A percentile compares a stretch with the other conserved stretches of the same genome.
These are phyloP conservation scores for Pachypsylla venusta DNA, from an alignment of 1,140 invertebrate species.

Conservation along the genomic window DNA sequence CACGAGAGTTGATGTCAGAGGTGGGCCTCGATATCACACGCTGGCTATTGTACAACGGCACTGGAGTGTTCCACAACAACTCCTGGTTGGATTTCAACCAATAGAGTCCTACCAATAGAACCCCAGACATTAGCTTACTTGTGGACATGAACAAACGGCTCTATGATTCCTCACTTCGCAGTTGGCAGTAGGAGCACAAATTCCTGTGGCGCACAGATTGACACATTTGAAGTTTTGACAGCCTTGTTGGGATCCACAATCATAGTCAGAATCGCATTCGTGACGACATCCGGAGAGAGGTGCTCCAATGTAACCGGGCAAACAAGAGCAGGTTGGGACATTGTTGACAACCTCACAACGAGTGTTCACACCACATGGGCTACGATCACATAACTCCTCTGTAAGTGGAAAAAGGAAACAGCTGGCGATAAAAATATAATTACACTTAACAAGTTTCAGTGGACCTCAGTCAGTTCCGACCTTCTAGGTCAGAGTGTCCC, in stretches of 20 bases:
- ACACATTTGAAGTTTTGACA: slow-evolving; percentile 63
- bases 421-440: no score
- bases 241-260: slow-evolving; percentile 49
- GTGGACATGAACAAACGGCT: slow-evolving; percentile 64
- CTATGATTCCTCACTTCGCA: slow-evolving; percentile 62
- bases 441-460: no score
- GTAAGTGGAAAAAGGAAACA: no score
- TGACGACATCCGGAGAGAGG: slow-evolving; percentile 56
- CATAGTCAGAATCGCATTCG: slow-evolving; percentile 58
- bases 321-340: slow-evolving; percentile 56
- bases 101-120: no score
- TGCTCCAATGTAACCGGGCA: slow-evolving; percentile 52
- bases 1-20: no score
- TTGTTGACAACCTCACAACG: slow-evolving; percentile 58
- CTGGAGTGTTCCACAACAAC: no score
- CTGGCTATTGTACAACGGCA: no score
- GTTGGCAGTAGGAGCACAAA: slow-evolving; percentile 62
- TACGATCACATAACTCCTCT: slow-evolving; percentile 65
- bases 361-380: slow-evolving; percentile 61
- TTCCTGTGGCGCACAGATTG: slow-evolving; percentile 47
- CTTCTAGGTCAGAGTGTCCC: no score
- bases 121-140: slow-evolving; percentile 37
- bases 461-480: no score
- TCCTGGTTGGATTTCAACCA: no score
- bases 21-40: no score